Evolutionary conservation across 2,113 vertebrate genomes (phyloP).

Genomic region (Colaptes auratus): DNA sequence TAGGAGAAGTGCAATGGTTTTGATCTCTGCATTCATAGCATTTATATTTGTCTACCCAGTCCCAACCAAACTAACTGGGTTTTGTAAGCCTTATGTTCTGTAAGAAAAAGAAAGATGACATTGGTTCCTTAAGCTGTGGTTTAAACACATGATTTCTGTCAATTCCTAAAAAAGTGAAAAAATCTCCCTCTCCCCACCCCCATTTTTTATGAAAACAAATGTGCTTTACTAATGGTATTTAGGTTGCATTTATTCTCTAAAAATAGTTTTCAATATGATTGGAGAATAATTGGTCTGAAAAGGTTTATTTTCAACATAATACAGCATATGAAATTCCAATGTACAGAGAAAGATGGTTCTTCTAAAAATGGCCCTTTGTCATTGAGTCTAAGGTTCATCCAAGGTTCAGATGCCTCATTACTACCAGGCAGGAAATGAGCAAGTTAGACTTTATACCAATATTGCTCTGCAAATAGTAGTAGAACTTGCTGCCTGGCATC

Average conservation of each 20-base stretch:
- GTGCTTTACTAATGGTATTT: neutral
- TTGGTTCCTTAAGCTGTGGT: neutral
- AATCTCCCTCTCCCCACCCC: fast-evolving
- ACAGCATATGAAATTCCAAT: neutral
- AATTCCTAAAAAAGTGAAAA: neutral
- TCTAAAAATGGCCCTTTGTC: neutral
- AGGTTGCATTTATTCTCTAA: neutral
- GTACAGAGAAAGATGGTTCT: neutral
- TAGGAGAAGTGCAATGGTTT: neutral
- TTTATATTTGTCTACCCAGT: neutral
- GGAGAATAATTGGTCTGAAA: neutral
- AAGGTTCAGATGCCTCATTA: slow-evolving; percentile 51
- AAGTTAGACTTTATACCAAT: slow-evolving; percentile 25
- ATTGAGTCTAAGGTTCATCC: slow-evolving; percentile 20
- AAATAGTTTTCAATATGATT: neutral
- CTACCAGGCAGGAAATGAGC: slow-evolving; percentile 55
- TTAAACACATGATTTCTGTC: neutral
- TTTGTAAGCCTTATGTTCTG: neutral
- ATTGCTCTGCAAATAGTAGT: slow-evolving; percentile 5
- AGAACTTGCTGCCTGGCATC: slow-evolving; percentile 58
- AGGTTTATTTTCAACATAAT: neutral
- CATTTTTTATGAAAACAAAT: neutral
- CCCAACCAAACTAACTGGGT: fast-evolving
- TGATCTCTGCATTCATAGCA: neutral
- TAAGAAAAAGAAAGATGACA: neutral